Evolutionary conservation across 2,797 vertebrate genomes (phyloP).

Genomic region (Lutjanus argentimaculatus): DNA sequence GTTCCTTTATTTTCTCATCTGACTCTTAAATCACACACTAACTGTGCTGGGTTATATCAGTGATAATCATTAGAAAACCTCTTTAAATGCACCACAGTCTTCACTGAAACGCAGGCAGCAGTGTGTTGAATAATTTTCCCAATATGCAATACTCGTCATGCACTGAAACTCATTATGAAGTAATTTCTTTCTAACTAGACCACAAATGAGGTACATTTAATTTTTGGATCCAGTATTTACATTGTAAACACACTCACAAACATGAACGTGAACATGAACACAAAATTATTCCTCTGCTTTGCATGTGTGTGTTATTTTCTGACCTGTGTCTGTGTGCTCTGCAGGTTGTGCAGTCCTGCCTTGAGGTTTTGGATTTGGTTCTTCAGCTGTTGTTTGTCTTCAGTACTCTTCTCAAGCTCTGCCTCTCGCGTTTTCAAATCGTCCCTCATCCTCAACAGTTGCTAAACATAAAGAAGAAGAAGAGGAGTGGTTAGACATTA

Average conservation of each 20-base stretch:
- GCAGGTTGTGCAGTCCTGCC: slow-evolving; percentile 80
- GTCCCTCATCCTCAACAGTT: slow-evolving; percentile 88
- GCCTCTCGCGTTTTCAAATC: slow-evolving; percentile 88
- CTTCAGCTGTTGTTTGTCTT: slow-evolving; percentile 89
- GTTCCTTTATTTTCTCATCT: neutral
- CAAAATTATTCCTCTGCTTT: neutral
- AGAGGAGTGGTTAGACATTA: neutral
- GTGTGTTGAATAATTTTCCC: slow-evolving; percentile 36
- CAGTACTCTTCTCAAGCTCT: slow-evolving; percentile 86
- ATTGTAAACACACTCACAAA: slow-evolving; percentile 11
- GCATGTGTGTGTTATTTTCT: neutral
- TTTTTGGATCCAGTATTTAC: slow-evolving; percentile 6
- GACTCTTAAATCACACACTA: neutral
- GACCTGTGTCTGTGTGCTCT: slow-evolving; percentile 52
- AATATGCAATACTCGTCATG: slow-evolving; percentile 46
- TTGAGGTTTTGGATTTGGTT: slow-evolving; percentile 86
- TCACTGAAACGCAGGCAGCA: slow-evolving; percentile 27
- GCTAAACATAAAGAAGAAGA: slow-evolving; percentile 76
- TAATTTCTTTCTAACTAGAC: slow-evolving; percentile 43
- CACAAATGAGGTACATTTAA: slow-evolving; percentile 34
- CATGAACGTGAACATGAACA: neutral
- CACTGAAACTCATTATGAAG: slow-evolving; percentile 48
- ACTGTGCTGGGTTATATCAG: slow-evolving; percentile 18
- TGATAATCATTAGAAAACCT: slow-evolving; percentile 33
- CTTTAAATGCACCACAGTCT: slow-evolving; percentile 41